Base-by-base conservation (phyloP, 2,797 vertebrate genomes). In the Oreonectes daqikongensis region DNA sequence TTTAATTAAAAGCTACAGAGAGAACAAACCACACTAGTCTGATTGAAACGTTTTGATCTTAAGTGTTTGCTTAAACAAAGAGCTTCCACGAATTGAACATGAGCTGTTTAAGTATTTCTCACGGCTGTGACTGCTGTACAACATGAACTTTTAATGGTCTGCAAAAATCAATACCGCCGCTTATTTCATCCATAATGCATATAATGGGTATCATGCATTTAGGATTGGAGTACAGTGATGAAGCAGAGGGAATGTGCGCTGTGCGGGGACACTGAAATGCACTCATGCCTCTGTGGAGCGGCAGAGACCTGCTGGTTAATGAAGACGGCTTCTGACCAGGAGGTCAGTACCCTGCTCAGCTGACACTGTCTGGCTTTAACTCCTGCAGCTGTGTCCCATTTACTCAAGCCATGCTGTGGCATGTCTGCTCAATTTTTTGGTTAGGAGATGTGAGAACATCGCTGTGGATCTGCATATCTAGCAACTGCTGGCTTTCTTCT, bases 51-150 rank as follows among this genome's bases (percentile, higher is more conserved):
- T 76, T 76, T 69, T 42, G 0, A 69, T 59, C 28, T 50, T 35
- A 60, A 60, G 65, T 69, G 53, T 76, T 69, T 60, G 57, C 20
- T 69, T 48, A 7, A 69, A 60, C 65, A 76, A 76, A 48, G 17
- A 38, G 30, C 10, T 26, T 76, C 26, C 50, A 57, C 63, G 3
- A 32, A 75, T 22, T 75, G 22, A 50, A 46, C 55, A 60, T 40
- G 65, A 69, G 22, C 28, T n/a, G 65, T 76, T 76, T 60, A 76
- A 60, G 50, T 32, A 18, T 30, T 65, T 26, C 48, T 65, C 17
- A n/a, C 24, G 44, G 63, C n/a, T 66, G 26, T 46, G 35, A 46
- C 24, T 55, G 52, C 42, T 60, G 28, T 30, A 61, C 15, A 61
- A 46, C 68, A 60, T 59, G 50, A 75, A 68, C 52, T 66, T 67